Conservation (phyloP, 2,797 vertebrate genomes). For the Neomorphus geoffroyi region DNA sequence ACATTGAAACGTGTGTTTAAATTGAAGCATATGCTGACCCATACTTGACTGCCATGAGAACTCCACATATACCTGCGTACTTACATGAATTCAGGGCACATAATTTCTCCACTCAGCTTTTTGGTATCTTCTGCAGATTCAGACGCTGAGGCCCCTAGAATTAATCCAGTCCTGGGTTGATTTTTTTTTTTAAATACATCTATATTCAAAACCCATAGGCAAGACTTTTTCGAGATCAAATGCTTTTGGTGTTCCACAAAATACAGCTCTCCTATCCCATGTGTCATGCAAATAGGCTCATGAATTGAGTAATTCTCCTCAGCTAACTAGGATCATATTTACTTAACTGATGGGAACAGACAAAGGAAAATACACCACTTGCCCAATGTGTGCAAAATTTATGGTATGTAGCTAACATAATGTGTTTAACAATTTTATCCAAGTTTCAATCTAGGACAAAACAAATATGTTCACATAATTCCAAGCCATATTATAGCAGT, state of each 20-base stretch:
- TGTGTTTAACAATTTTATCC: slow-evolving; percentile 63
- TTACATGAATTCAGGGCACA: background rate
- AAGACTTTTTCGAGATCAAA: slow-evolving; percentile 12
- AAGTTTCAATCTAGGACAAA: slow-evolving; percentile 72
- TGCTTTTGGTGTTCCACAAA: background rate
- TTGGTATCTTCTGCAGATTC: background rate
- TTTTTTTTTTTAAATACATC: background rate
- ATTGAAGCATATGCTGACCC: background rate
- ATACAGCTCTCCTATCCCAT: background rate
- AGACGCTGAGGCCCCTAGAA: background rate
- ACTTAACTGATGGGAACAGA: slow-evolving; percentile 60
- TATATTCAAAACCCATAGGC: background rate
- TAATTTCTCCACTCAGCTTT: background rate
- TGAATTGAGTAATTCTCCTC: background rate
- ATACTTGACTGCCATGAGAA: background rate
- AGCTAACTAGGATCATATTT: slow-evolving; percentile 53
- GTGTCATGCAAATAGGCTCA: slow-evolving; percentile 38
- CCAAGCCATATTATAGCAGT: slow-evolving; percentile 50
- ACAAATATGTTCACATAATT: slow-evolving; percentile 75
- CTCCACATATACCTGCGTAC: background rate
- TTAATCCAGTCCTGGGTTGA: background rate
- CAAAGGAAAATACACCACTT: slow-evolving; percentile 57
- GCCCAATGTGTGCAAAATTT: slow-evolving; percentile 57
- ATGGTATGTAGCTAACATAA: slow-evolving; percentile 53
- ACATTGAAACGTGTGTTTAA: background rate